Evolutionary conservation across 2,113 vertebrate genomes (phyloP), one percentile per base, ranked within the genome.

Genomic region (Bos indicus): DNA sequence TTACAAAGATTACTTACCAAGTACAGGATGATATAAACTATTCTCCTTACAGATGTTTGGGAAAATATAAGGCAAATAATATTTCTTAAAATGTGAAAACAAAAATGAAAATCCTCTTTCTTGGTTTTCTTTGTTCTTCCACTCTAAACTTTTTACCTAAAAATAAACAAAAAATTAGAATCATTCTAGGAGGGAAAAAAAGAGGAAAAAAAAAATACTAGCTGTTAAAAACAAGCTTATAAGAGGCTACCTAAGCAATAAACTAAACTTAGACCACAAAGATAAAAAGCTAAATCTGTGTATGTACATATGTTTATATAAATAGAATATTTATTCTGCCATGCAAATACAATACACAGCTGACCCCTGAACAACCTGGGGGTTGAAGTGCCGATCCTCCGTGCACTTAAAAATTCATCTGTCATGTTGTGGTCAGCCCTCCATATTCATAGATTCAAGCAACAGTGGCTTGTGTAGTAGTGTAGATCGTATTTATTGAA

Each of bases 31-130:
- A 99, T 99, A 99, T 92, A 99, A 99, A 98, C 99, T 99, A 97
- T 99, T 99, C 97, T 99, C 99, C 98, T 99, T 99, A 98, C 99
- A 99, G 97, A 99, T 99, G 98, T 99, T 99, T 97, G 99, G 99
- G 91, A 99, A 99, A 99, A 99, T 99, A 98, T 99, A 99, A 99
- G 99, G 99, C 98, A 99, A 99, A 97, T 99, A 99, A 98, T 99
- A 99, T 98, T 99, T 99, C 99, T 99, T 99, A 99, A 99, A 99
- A 99, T 99, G 99, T 97, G 99, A 99, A 98, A 99, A 99, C 96
- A 99, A 99, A 98, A 99, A 99, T 92, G 99, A 99, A 98, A 99
- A 99, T 98, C 99, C 99, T 94, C 99, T 99, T 98, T 99, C 99
- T 95, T 99, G 99, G 97, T 99, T 99, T 98, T 99, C 99, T 98